phyloP scores from a whole-genome alignment of 2,797 vertebrate genomes.

The Pampus argenteus region DNA sequence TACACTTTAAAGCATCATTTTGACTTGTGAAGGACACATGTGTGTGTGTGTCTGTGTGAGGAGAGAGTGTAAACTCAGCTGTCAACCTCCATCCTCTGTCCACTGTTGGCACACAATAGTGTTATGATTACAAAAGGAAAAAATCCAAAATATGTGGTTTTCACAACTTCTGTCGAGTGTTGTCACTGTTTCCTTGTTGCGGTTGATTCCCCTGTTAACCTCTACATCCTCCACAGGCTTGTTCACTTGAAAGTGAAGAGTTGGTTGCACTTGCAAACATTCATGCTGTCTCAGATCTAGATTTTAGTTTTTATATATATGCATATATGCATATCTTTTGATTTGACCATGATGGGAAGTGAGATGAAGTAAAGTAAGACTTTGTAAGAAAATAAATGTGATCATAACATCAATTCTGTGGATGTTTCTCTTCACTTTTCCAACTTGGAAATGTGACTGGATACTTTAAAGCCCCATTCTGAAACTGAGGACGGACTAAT shows the following conservation, averaged over 20 bases:
- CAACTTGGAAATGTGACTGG: not conserved
- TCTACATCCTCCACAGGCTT: too few species aligned
- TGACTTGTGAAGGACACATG: slow-evolving; percentile 1
- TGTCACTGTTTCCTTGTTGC: slow-evolving; percentile 7
- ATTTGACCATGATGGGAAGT: not conserved
- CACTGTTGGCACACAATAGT: not conserved
- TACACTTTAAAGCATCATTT: slow-evolving; percentile 4
- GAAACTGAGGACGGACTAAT: not conserved
- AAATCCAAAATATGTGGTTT: not conserved
- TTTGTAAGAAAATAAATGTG: too few species aligned
- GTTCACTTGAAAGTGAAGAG: not conserved
- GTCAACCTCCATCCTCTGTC: not conserved
- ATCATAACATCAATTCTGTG: not conserved
- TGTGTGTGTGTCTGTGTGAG: not conserved
- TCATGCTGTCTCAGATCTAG: not conserved
- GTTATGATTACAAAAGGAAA: not conserved
- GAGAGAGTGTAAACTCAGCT: not conserved
- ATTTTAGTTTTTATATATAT: not conserved
- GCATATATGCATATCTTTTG: too few species aligned
- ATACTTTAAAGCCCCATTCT: not conserved
- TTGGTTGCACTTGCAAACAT: not conserved
- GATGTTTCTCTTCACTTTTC: not conserved
- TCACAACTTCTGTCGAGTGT: not conserved
- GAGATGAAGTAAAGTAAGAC: not conserved
- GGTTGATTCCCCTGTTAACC: not conserved